Percentiles rank a stretch among this genome's conserved stretches.
Evolutionary conservation across 2,888 invertebrate species (phyloP).

Genomic region (Drosophila quasianomalipes): DNA sequence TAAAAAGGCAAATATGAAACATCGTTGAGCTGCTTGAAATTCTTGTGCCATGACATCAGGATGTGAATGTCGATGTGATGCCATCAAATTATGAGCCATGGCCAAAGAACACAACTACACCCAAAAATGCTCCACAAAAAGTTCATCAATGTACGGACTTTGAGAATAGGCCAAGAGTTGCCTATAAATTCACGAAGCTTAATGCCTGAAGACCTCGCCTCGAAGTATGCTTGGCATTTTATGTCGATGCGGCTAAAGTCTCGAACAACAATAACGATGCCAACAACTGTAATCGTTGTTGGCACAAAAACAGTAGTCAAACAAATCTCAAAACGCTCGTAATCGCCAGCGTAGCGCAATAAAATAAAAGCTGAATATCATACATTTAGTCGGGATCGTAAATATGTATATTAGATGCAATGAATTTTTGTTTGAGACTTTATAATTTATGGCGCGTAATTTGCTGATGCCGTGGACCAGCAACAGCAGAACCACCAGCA

Average conservation of each 20-base stretch:
- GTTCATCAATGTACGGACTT: slow-evolving; percentile 61
- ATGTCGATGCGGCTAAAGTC: slow-evolving; percentile 18
- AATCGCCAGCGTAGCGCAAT: slow-evolving; percentile 45
- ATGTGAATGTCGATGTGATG: slow-evolving; percentile 47
- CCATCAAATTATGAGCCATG: slow-evolving; percentile 64
- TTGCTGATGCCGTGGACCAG: slow-evolving; percentile 43
- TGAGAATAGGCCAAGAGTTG: slow-evolving; percentile 27
- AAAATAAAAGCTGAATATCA: slow-evolving; percentile 48
- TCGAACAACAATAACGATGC: slow-evolving; percentile 6
- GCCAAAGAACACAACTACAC: slow-evolving; percentile 25
- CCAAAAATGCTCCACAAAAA: slow-evolving; percentile 58
- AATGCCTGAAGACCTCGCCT: slow-evolving; percentile 31
- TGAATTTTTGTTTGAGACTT: slow-evolving; percentile 72
- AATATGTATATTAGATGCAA: slow-evolving; percentile 64
- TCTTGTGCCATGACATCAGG: slow-evolving; percentile 58
- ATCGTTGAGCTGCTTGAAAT: slow-evolving; percentile 66
- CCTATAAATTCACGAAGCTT: slow-evolving; percentile 4
- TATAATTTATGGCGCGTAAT: slow-evolving; percentile 72
- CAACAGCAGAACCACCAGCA: slow-evolving; percentile 24
- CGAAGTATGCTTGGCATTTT: slow-evolving; percentile 54
- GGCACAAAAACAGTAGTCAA: slow-evolving; percentile 20
- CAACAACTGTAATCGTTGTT: slow-evolving; percentile 15
- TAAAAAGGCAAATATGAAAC: slow-evolving; percentile 68
- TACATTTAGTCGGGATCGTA: slow-evolving; percentile 42
- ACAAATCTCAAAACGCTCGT: slow-evolving; percentile 49